Percentiles rank a stretch among this genome's conserved stretches.
Evolutionary conservation across 2,113 vertebrate species (phyloP).

Genomic region (Pitta sordida): DNA sequence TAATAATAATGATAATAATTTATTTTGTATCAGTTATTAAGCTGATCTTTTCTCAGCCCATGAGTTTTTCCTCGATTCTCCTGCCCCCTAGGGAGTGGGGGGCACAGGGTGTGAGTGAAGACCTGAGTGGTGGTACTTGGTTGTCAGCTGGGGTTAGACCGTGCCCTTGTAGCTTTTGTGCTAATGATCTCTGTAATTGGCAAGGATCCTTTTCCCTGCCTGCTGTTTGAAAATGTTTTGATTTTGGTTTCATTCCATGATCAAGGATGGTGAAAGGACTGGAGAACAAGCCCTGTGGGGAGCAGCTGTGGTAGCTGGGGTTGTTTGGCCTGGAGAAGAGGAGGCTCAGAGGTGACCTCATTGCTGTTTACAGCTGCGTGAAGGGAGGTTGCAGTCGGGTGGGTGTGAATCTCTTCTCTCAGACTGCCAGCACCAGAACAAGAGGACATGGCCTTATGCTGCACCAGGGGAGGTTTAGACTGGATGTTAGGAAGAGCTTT

Average conservation of each 20-base stretch:
- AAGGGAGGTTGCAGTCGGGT: too few species aligned
- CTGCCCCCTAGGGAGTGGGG: neutral
- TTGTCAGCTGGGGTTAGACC: neutral
- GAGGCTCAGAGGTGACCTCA: too few species aligned
- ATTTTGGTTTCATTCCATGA: neutral
- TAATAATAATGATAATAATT: neutral
- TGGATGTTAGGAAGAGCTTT: too few species aligned
- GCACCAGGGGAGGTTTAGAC: too few species aligned
- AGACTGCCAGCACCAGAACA: too few species aligned
- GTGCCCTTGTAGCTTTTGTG: neutral
- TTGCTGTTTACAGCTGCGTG: too few species aligned
- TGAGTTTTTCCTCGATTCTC: neutral
- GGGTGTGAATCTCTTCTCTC: too few species aligned
- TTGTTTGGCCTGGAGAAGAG: too few species aligned
- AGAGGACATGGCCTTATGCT: too few species aligned
- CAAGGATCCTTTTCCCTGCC: neutral
- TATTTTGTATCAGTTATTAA: neutral
- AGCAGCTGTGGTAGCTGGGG: too few species aligned
- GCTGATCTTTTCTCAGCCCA: neutral
- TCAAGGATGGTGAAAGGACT: too few species aligned
- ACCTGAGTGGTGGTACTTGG: neutral
- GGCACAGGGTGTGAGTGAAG: neutral
- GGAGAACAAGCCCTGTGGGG: too few species aligned
- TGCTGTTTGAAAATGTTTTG: neutral
- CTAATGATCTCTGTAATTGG: neutral